Base-by-base conservation (phyloP, 2,888 invertebrate genomes). In the Dicycla oo region DNA sequence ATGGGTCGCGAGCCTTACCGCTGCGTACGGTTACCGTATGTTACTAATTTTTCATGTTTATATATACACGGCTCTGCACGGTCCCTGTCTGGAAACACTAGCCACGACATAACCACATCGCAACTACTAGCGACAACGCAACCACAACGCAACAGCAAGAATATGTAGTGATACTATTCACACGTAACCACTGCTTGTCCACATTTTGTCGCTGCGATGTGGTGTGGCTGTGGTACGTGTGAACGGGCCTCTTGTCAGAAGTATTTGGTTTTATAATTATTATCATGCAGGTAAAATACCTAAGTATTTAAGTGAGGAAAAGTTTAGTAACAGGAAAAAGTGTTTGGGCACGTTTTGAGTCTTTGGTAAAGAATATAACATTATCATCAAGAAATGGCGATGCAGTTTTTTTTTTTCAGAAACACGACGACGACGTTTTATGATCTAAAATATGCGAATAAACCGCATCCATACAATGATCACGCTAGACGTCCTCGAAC, bases 401-500 rank as follows among this genome's bases (percentile, higher is more conserved):
- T n/a, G 34, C 40, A 30, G 5, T 26, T 40, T 18, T 8, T 34
- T 66, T 1, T 51, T 23, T 49, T 8, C n/a, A 18, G 13, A 4
- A 43, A n/a, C 43, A 15, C 5, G 7, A 26, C 3, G n/a, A 6
- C 6, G 0, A 3, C 4, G 13, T 49, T 53, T 43, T n/a, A 51
- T 53, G 34, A 47, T 68, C 23, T 45, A 47, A 64, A 60, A 26
- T 65, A 75, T 71, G 56, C 38, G 13, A 68, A 77, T 61, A 77
- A 65, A 72, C 67, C 26, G 10, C 30, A n/a, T 80, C 7, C 7
- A 57, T 58, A 15, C 60, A 56, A 51, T 61, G 54, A 34, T 34
- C 60, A 72, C 57, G n/a, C 58, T 47, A 47, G 63, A 58, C 26
- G 54, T 72, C 77, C 83, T 80, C 47, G 73, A 67, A 49, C 45